Percentiles rank a stretch among this genome's conserved stretches.
Conservation (phyloP, 2,113 vertebrate genomes). For the Sakesphorus luctuosus region DNA sequence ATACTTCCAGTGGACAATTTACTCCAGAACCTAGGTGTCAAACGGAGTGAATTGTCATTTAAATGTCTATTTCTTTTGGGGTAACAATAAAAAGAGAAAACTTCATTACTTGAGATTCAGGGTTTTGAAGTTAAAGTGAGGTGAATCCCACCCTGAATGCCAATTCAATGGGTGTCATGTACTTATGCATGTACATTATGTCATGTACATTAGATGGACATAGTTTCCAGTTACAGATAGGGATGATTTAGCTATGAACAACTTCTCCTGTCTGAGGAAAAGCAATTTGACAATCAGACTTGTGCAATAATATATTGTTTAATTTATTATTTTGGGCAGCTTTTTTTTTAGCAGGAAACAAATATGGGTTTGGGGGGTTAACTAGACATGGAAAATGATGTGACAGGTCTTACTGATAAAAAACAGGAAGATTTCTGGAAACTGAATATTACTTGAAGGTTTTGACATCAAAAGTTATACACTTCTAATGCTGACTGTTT, state of each 20-base stretch:
- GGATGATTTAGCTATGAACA: not conserved
- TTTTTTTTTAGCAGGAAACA: not conserved
- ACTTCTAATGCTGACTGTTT: not conserved
- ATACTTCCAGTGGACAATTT: not conserved
- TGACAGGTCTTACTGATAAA: not conserved
- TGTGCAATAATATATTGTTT: not conserved
- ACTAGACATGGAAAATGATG: not conserved
- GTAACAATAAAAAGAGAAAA: not conserved
- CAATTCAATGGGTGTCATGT: not conserved
- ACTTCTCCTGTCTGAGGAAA: not conserved
- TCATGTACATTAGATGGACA: not conserved
- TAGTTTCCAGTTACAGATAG: not conserved
- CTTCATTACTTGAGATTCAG: not conserved
- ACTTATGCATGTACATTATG: not conserved
- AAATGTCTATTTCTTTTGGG: not conserved
- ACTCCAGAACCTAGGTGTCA: not conserved
- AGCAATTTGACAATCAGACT: not conserved
- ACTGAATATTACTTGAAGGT: not conserved
- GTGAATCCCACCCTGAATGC: not conserved
- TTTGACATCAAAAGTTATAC: not conserved
- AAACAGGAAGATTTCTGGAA: not conserved
- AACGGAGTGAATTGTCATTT: not conserved
- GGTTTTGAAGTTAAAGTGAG: not conserved
- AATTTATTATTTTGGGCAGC: not conserved
- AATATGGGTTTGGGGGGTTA: not conserved